Conservation (phyloP, 2,113 vertebrate species). For the Neodon shergylaensis region DNA sequence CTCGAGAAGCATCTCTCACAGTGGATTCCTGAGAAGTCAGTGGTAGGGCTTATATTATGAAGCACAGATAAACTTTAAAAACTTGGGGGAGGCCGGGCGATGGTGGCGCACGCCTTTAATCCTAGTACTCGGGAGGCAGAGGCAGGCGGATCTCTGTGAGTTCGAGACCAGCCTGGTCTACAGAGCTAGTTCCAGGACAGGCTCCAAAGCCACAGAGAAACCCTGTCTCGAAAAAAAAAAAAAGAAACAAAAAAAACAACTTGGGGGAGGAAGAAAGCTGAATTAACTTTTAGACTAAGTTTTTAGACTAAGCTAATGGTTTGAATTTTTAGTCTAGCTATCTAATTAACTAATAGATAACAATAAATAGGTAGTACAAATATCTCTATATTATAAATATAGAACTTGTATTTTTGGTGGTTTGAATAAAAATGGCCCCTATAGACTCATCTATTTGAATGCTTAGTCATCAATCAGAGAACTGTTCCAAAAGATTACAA, state of each 20-base stretch:
- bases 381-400: constrained; percentile 14
- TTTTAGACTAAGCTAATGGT: background rate
- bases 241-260: too few relatives aligned
- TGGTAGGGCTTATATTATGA: background rate
- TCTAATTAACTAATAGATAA: background rate
- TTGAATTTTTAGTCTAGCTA: constrained; percentile 27
- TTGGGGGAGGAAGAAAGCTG: background rate
- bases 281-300: background rate
- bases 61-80: background rate
- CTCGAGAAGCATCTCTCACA: too few relatives aligned
- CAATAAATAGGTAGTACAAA: constrained; percentile 21
- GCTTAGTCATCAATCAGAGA: background rate
- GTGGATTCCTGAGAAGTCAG: background rate
- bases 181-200: too few relatives aligned
- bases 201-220: too few relatives aligned
- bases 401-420: background rate
- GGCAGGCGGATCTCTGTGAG: too few relatives aligned
- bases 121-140: too few relatives aligned
- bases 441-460: background rate
- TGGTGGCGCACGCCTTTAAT: too few relatives aligned
- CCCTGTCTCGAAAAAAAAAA: too few relatives aligned
- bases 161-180: too few relatives aligned
- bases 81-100: too few relatives aligned
- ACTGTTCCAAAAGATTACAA: background rate
- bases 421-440: background rate